Evolutionary conservation across 2,797 vertebrate genomes (phyloP).

Genomic region (Apogon talboti): DNA sequence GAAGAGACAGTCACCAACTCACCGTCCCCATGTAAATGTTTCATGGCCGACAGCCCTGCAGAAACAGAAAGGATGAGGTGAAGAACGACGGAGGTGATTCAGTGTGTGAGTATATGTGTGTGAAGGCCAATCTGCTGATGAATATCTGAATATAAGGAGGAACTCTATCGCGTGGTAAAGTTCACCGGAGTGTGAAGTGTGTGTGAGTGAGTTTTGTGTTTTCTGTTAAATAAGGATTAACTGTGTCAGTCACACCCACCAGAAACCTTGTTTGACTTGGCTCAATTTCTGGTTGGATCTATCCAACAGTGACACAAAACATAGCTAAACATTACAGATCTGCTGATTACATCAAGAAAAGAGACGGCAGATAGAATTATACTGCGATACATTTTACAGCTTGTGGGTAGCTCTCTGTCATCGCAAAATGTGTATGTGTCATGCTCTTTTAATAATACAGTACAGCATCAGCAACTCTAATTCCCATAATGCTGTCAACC

Average conservation of each 20-base stretch:
- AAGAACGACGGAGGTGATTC: background rate
- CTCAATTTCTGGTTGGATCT: conserved; percentile 27
- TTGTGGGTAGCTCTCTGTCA: conserved; percentile 34
- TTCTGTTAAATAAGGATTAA: conserved; percentile 50
- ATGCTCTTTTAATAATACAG: conserved; percentile 2
- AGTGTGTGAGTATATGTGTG: background rate
- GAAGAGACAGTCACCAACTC: conserved; percentile 12
- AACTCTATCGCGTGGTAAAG: conserved; percentile 27
- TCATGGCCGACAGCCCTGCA: conserved; percentile 38
- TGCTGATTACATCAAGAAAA: conserved; percentile 26
- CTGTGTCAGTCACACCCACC: conserved; percentile 46
- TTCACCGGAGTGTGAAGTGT: conserved; percentile 36
- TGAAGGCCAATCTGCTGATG: conserved; percentile 16
- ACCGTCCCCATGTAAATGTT: conserved; percentile 49
- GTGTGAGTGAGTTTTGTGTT: conserved; percentile 41
- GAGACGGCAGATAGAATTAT: conserved; percentile 24
- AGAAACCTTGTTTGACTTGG: conserved; percentile 64
- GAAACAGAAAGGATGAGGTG: conserved; percentile 7
- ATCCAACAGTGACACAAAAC: conserved; percentile 13
- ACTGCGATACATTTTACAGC: conserved; percentile 37
- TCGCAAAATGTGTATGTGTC: conserved; percentile 19
- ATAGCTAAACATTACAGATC: conserved; percentile 23
- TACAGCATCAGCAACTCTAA: conserved; percentile 2
- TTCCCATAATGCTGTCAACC: background rate
- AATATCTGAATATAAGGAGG: conserved; percentile 27